Conservation (phyloP, 2,113 vertebrate species). For the Pimephales promelas region DNA sequence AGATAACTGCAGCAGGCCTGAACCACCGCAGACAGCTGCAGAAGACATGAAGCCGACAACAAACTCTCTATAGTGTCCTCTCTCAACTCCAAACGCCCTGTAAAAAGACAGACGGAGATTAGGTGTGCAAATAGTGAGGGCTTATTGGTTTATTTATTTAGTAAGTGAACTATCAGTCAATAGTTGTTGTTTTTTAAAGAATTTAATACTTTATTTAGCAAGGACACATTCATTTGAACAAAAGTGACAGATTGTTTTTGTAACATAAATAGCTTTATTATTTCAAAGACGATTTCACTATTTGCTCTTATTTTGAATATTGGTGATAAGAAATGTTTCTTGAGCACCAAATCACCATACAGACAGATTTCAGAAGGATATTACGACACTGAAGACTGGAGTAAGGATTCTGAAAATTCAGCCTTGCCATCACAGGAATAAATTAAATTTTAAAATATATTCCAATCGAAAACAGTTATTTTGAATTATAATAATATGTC, state of each 20-base stretch:
- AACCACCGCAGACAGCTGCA: conserved; percentile 93
- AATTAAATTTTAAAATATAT: background rate
- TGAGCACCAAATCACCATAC: background rate
- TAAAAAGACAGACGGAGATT: conserved; percentile 14
- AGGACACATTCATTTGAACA: background rate
- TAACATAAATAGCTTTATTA: no score
- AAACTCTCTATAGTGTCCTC: conserved; percentile 97
- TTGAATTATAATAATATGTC: background rate
- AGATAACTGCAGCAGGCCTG: conserved; percentile 96
- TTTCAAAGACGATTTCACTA: no score
- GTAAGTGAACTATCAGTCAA: background rate
- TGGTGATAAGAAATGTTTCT: background rate
- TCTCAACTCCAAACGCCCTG: conserved; percentile 93
- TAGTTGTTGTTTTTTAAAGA: background rate
- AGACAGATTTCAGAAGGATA: background rate
- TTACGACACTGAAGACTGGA: background rate
- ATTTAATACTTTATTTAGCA: background rate
- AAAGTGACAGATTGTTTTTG: background rate
- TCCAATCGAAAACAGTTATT: no score
- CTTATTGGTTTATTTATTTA: background rate
- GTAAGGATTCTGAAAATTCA: no score
- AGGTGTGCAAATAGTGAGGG: background rate
- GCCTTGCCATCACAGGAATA: background rate
- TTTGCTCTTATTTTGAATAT: background rate
- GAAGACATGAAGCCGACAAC: conserved; percentile 92